A percentile compares a stretch with the other conserved stretches of the same genome.
Conservation (phyloP, 2,797 vertebrate genomes). For the Propithecus perrieri region DNA sequence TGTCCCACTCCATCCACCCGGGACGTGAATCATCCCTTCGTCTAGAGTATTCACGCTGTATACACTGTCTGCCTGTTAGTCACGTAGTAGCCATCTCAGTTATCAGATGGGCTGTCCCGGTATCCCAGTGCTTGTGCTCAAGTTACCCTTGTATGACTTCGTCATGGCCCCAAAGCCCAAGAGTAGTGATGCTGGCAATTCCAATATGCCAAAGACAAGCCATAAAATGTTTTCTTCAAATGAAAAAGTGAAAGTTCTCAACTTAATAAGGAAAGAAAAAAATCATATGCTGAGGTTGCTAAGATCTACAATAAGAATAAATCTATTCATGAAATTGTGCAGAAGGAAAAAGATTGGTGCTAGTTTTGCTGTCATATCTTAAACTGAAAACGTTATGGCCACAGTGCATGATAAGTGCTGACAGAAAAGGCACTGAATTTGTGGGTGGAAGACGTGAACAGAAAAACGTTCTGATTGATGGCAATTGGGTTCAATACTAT, state of each 20-base stretch:
- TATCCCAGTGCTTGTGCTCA: not conserved
- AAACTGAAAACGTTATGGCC: not conserved
- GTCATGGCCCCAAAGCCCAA: not conserved
- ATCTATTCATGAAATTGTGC: not conserved
- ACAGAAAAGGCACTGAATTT: not conserved
- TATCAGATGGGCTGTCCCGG: not conserved
- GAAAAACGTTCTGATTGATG: not conserved
- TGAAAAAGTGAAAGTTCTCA: not conserved
- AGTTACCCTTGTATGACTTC: not conserved
- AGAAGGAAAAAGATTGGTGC: not conserved
- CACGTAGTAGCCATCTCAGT: not conserved
- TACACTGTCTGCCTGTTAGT: not conserved
- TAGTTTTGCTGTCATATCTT: not conserved
- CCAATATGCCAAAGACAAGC: not conserved
- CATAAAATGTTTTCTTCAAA: not conserved
- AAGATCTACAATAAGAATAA: not conserved
- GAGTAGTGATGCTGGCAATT: not conserved
- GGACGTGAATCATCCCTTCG: not conserved
- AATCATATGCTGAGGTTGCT: not conserved
- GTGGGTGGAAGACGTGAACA: not conserved
- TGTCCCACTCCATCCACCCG: not conserved
- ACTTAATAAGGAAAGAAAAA: not conserved
- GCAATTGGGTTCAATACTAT: not conserved
- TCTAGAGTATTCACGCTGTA: not conserved
- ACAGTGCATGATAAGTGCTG: not conserved